Evolutionary conservation across 2,888 invertebrate species (phyloP).

Genomic region (Phragmatobia fuliginosa): DNA sequence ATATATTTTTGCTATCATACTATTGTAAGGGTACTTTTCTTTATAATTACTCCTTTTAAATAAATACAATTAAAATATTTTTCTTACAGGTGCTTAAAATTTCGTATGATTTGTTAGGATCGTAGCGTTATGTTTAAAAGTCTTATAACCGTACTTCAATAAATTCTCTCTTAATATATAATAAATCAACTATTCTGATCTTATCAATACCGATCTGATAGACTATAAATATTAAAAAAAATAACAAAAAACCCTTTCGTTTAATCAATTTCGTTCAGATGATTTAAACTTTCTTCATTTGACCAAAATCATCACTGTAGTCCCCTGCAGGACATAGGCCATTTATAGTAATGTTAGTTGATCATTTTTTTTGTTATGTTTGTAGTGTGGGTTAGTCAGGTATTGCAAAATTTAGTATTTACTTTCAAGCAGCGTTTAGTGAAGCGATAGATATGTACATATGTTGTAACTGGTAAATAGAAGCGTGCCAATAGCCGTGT

Average conservation of each 20-base stretch:
- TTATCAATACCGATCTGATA: too few relatives aligned
- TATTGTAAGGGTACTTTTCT: neutral
- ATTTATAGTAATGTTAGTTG: neutral
- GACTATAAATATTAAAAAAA: too few relatives aligned
- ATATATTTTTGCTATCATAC: neutral
- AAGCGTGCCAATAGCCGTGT: slow-evolving; percentile 52
- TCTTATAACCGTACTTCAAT: neutral
- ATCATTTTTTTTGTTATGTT: slow-evolving; percentile 12
- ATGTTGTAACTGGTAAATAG: slow-evolving; percentile 58
- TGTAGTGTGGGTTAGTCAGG: slow-evolving; percentile 51
- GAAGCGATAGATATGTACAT: slow-evolving; percentile 37
- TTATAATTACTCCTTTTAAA: neutral
- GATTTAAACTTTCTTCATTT: too few relatives aligned
- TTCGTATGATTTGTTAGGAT: neutral
- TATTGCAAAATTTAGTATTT: slow-evolving; percentile 57
- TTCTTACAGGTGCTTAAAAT: neutral
- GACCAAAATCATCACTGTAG: too few relatives aligned
- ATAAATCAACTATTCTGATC: too few relatives aligned
- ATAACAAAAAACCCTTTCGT: too few relatives aligned
- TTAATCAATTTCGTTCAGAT: too few relatives aligned
- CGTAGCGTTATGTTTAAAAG: neutral
- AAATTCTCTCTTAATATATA: too few relatives aligned
- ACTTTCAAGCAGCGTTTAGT: slow-evolving; percentile 57
- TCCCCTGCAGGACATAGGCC: too few relatives aligned
- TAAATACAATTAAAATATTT: neutral